A percentile compares a stretch with the other conserved stretches of the same genome.
phyloP scores from a whole-genome alignment of 2,888 invertebrate genomes.

The Drosophila aldrichi region DNA sequence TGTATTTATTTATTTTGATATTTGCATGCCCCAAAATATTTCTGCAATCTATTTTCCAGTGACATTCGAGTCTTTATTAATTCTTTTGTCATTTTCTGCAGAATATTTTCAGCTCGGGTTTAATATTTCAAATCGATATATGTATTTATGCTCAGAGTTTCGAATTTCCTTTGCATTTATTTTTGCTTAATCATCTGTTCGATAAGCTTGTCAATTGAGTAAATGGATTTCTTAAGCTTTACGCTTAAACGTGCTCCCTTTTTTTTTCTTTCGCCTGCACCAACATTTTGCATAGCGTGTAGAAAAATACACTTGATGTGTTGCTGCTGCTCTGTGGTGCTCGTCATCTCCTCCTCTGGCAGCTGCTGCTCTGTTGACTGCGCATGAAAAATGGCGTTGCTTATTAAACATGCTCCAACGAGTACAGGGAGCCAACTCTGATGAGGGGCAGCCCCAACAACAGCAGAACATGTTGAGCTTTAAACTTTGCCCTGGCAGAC shows the following conservation, averaged over 20 bases:
- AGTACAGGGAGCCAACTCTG: slow-evolving; percentile 34
- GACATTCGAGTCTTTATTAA: slow-evolving; percentile 1
- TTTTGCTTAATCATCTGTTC: slow-evolving; percentile 4
- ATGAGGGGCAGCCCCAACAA: slow-evolving; percentile 2
- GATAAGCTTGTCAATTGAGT: slow-evolving; percentile 17
- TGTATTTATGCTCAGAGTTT: not conserved
- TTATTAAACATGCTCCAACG: slow-evolving; percentile 75
- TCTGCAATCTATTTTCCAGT: not conserved
- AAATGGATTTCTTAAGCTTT: slow-evolving; percentile 10
- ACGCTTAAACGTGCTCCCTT: not conserved
- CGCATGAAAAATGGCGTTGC: slow-evolving; percentile 69
- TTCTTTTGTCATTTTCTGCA: not conserved
- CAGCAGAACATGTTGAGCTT: slow-evolving; percentile 55
- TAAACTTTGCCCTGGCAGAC: slow-evolving; percentile 58
- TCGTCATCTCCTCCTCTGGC: slow-evolving; percentile 35
- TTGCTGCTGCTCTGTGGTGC: slow-evolving; percentile 19
- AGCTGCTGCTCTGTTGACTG: slow-evolving; percentile 55
- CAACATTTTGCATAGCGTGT: slow-evolving; percentile 52
- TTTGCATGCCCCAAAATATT: not conserved
- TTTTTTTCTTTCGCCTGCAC: slow-evolving; percentile 1
- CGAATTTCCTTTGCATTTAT: slow-evolving; percentile 3
- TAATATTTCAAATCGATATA: not conserved
- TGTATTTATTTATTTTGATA: too few species aligned
- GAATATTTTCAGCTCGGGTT: not conserved
- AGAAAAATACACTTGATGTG: slow-evolving; percentile 25